phyloP scores from a whole-genome alignment of 2,113 vertebrate genomes.

The Probosciger aterrimus region DNA sequence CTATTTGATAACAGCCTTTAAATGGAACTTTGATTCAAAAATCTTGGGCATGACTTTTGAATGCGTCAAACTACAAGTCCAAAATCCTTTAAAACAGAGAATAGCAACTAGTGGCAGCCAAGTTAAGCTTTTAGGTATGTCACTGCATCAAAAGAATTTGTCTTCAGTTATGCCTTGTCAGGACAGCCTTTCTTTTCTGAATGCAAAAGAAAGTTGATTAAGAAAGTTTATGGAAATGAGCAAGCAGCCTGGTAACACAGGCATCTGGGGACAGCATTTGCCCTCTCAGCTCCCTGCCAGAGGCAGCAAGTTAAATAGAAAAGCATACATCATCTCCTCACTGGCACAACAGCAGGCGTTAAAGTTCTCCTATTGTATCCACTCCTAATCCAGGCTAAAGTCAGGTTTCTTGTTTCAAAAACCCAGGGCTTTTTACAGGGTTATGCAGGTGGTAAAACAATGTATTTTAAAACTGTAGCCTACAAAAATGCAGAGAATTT shows the following conservation, averaged over 20 bases:
- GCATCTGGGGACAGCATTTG: neutral
- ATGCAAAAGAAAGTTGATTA: neutral
- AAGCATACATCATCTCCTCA: neutral
- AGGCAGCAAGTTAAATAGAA: neutral
- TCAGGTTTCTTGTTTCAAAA: slow-evolving; percentile 37
- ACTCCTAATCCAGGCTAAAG: slow-evolving; percentile 5
- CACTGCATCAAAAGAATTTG: neutral
- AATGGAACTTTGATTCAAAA: neutral
- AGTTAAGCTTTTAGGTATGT: neutral
- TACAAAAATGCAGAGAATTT: slow-evolving; percentile 63
- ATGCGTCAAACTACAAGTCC: neutral
- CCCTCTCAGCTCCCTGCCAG: neutral
- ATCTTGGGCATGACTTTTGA: neutral
- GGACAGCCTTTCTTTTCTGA: neutral
- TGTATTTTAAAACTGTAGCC: slow-evolving; percentile 30
- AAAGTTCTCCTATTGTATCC: slow-evolving; percentile 5
- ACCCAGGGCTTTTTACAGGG: slow-evolving; percentile 1
- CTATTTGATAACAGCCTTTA: neutral
- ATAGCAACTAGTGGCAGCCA: neutral
- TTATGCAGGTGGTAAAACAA: slow-evolving; percentile 48
- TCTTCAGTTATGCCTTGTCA: neutral
- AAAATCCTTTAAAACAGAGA: neutral
- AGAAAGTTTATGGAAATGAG: neutral
- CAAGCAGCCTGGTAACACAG: neutral
- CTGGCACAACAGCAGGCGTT: neutral